Percentiles rank a stretch among this genome's conserved stretches.
phyloP scores from a whole-genome alignment of 2,888 invertebrate genomes.

The Hoplodrina blanda region DNA sequence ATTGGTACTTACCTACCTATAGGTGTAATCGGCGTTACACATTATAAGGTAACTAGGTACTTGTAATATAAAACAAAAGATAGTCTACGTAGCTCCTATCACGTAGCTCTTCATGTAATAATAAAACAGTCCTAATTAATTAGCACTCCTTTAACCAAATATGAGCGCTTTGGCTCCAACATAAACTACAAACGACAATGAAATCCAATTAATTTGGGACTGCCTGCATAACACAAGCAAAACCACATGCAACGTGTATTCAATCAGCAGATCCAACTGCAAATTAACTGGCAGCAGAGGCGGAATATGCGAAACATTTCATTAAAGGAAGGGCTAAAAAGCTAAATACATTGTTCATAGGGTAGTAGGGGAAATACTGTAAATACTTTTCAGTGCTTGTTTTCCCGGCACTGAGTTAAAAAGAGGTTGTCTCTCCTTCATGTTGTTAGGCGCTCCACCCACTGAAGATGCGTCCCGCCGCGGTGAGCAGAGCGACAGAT shows the following conservation, averaged over 20 bases:
- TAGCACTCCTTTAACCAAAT: background rate
- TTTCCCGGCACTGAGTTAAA: constrained; percentile 7
- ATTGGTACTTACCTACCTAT: no score
- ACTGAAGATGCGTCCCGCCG: no score
- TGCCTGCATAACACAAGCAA: constrained; percentile 27
- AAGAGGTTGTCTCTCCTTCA: constrained; percentile 7
- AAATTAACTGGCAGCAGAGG: constrained; percentile 27
- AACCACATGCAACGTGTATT: constrained; percentile 45
- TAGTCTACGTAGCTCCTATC: no score
- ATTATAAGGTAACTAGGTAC: no score
- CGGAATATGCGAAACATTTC: constrained; percentile 33
- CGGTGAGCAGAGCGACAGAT: no score
- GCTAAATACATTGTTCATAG: constrained; percentile 6
- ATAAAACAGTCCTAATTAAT: background rate
- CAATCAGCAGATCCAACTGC: constrained; percentile 31
- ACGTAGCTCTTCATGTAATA: no score
- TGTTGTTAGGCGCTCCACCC: no score
- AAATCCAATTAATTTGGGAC: constrained; percentile 41
- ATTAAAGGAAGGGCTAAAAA: background rate
- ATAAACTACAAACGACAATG: constrained; percentile 18
- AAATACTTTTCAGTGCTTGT: constrained; percentile 9
- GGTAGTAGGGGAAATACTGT: background rate
- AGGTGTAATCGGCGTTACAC: no score
- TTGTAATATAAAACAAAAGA: no score
- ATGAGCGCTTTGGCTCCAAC: background rate